These are phyloP conservation scores for Dipodomys stephensi DNA, from an alignment of 2,113 vertebrate species.

Conservation along the genomic window DNA sequence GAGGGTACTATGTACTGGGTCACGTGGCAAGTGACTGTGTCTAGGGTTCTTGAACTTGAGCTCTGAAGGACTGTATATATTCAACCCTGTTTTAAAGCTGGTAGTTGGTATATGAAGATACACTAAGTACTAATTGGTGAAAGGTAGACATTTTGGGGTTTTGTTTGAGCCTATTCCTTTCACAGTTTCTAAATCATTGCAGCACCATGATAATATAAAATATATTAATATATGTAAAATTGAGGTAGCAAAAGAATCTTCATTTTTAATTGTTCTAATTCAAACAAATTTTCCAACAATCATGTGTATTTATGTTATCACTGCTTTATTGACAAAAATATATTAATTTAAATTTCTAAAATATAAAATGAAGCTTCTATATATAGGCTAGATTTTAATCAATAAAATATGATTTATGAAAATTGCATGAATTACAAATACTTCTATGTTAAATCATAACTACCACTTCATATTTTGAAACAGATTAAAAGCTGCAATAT, in stretches of 20 bases:
- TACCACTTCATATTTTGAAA: background rate
- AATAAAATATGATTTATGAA: background rate
- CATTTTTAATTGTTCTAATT: background rate
- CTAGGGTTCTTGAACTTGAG: background rate
- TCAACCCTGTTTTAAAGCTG: background rate
- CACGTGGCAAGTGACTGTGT: background rate
- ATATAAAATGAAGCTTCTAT: background rate
- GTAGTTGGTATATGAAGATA: background rate
- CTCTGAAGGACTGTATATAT: no score
- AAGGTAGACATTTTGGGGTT: background rate
- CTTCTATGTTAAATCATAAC: background rate
- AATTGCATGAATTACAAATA: conserved; percentile 2
- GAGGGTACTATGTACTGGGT: background rate
- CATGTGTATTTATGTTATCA: background rate
- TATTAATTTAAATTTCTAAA: background rate
- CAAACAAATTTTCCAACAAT: background rate
- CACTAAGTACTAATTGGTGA: background rate
- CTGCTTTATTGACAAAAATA: background rate
- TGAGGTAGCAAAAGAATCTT: background rate
- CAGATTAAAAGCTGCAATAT: background rate
- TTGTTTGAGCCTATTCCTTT: background rate
- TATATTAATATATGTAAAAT: background rate
- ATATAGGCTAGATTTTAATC: background rate
- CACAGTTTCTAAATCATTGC: background rate
- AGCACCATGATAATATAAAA: background rate